Percentiles rank a stretch among this genome's conserved stretches.
Evolutionary conservation across 2,888 invertebrate genomes (phyloP).

Genomic region (Anodontia alba): DNA sequence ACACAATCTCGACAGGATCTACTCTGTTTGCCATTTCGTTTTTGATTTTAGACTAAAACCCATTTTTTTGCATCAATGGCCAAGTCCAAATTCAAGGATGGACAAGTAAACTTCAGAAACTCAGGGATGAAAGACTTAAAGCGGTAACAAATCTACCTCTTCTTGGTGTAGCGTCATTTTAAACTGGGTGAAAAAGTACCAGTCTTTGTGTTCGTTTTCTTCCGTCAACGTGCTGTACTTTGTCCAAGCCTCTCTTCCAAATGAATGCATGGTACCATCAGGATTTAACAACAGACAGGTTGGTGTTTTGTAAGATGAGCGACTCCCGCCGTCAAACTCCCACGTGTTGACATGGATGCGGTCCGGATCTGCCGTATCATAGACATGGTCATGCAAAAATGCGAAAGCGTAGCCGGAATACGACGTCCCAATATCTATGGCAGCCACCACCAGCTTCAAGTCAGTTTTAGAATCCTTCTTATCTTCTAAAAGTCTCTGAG

Average conservation of each 20-base stretch:
- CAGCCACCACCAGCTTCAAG: conserved; percentile 17
- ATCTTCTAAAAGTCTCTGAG: not conserved
- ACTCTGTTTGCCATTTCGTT: no score
- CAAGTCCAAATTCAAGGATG: no score
- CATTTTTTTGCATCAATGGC: no score
- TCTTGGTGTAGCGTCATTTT: conserved; percentile 31
- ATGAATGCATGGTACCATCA: conserved; percentile 18
- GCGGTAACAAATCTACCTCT: not conserved
- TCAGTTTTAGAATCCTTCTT: not conserved
- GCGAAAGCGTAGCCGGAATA: conserved; percentile 30
- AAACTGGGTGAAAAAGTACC: conserved; percentile 33
- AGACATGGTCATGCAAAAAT: conserved; percentile 18
- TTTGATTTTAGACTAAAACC: no score
- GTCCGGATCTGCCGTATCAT: not conserved
- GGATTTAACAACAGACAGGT: conserved; percentile 22
- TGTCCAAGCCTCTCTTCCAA: conserved; percentile 19
- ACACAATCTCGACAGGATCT: no score
- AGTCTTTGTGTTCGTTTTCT: not conserved
- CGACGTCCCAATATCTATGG: conserved; percentile 31
- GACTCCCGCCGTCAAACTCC: conserved; percentile 2
- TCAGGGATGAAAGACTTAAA: no score
- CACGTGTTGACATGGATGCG: conserved; percentile 22
- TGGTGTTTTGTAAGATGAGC: conserved; percentile 8
- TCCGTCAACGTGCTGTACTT: conserved; percentile 17
- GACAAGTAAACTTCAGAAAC: no score